phyloP scores from a whole-genome alignment of 2,113 vertebrate genomes.

The Scomber colias region DNA sequence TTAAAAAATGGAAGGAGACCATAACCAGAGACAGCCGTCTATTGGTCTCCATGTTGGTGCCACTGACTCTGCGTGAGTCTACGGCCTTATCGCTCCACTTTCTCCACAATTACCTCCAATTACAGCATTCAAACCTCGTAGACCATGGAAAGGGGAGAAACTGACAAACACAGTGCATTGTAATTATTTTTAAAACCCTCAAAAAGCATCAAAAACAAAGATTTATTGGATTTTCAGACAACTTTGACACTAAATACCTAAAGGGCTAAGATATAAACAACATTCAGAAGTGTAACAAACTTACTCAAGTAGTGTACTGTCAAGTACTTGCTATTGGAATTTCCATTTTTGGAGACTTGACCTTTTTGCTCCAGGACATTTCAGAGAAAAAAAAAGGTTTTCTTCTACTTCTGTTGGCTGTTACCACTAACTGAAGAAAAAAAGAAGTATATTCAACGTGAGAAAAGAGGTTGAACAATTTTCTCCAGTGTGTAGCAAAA shows the following conservation, averaged over 20 bases:
- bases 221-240: neutral
- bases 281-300: neutral
- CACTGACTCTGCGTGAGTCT: conserved; percentile 61
- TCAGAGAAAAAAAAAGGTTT: no score
- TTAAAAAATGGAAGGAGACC: conserved; percentile 54
- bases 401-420: neutral
- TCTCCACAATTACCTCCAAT: conserved; percentile 69
- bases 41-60: conserved; percentile 37
- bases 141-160: conserved; percentile 49
- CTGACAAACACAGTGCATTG: conserved; percentile 34
- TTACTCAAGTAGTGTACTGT: neutral
- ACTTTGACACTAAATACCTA: neutral
- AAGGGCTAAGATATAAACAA: conserved; percentile 3
- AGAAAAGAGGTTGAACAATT: conserved; percentile 16
- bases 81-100: conserved; percentile 55
- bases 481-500: conserved; percentile 24
- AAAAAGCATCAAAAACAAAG: conserved; percentile 42
- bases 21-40: conserved; percentile 41
- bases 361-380: no score
- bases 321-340: neutral
- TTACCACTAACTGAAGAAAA: neutral
- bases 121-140: conserved; percentile 45
- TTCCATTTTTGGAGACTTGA: no score
- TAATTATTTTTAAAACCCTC: conserved; percentile 20
- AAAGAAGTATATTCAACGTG: neutral